Base-by-base conservation (phyloP, 2,113 vertebrate genomes). In the Crypturellus undulatus region DNA sequence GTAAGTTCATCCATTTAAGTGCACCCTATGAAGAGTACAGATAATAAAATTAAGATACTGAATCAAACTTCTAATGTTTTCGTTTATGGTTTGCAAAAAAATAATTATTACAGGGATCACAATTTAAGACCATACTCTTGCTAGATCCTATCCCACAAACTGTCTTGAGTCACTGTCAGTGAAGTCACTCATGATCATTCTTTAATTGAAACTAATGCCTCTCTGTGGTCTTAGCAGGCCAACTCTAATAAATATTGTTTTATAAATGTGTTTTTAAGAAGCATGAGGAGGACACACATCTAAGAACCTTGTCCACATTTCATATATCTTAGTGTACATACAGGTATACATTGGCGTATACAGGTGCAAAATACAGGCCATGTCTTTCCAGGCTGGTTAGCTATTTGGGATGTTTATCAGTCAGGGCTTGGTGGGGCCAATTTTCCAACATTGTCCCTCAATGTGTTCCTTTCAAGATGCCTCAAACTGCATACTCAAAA, bases 21-120 rank as follows among this genome's bases (percentile, higher is more conserved):
- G 49, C 49, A 47, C 45, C 28, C 47, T 65, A 25, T 87, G 62
- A 89, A 92, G n/a, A 43, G 82, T 43, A 38, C 12, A 91, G 36
- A 7, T 34, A 85, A 30, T 51, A 84, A 84, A 89, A 92, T 79
- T 69, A 77, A 64, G 24, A n/a, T 43, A 82, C 36, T 71, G 82
- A 69, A 91, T 85, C 76, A 93, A 63, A 77, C 40, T 83, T 68
- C 18, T 25, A 40, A 26, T 85, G 43, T 73, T 96, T 92, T 24
- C 82, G 70, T 86, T 80, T 86, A 65, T 86, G 51, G 69, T 63
- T 40, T 54, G 40, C 16, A 94, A 89, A 67, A 36, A 72, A 7
- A 7, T 59, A 2, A 8, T 43, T 80, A 89, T 79, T 91, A 19
- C 40, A 69, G 9, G 43, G 87, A 58, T 67, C 45, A 40, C 18